These are phyloP conservation scores for Phytoseiulus persimilis DNA, from an alignment of 2,888 invertebrate genomes.

Conservation along the genomic window DNA sequence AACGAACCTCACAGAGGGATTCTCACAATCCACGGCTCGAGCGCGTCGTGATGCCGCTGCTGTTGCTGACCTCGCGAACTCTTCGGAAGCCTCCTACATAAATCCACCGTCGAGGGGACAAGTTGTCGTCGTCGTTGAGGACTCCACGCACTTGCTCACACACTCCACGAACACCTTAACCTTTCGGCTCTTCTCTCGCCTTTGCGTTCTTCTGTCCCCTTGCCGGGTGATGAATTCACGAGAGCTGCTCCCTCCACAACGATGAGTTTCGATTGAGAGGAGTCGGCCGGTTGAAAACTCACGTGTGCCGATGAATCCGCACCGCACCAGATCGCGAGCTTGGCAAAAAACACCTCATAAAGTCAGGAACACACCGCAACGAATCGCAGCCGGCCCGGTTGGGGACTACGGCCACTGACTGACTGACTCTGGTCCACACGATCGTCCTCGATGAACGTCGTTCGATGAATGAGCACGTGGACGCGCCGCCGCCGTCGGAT, in stretches of 20 bases:
- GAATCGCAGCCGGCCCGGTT: not conserved
- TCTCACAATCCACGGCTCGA: no score
- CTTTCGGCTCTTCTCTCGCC: not conserved
- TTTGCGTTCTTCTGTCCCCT: not conserved
- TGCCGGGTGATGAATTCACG: not conserved
- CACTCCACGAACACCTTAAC: not conserved
- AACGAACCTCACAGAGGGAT: no score
- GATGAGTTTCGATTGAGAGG: not conserved
- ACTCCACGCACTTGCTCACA: not conserved
- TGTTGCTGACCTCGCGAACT: not conserved
- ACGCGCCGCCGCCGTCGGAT: not conserved
- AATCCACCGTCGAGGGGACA: no score
- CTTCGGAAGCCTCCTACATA: not conserved
- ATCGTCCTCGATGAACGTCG: no score
- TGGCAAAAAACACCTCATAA: constrained; percentile 34
- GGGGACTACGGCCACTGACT: not conserved
- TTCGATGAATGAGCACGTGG: not conserved
- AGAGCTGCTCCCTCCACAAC: not conserved
- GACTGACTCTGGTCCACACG: no score
- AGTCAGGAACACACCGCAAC: constrained; percentile 38
- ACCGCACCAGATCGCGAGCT: constrained; percentile 13
- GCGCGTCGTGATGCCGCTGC: no score
- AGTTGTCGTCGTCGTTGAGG: not conserved
- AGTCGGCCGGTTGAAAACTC: not conserved
- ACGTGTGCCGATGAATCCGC: not conserved